phyloP scores from a whole-genome alignment of 1,140 invertebrate genomes.

The Drosophila murphyi region DNA sequence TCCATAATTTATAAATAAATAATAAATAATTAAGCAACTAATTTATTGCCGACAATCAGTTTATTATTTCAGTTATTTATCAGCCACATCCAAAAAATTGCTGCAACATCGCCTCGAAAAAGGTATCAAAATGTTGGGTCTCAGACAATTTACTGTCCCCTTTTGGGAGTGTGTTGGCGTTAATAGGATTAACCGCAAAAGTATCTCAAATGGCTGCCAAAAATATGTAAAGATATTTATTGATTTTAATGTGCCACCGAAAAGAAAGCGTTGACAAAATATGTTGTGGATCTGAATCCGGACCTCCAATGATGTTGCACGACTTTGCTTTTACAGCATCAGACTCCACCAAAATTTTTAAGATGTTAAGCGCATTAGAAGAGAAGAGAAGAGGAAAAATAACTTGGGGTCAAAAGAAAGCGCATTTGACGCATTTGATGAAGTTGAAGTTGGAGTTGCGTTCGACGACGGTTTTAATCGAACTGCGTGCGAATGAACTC shows the following conservation, averaged over 20 bases:
- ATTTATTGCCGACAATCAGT: too few species aligned
- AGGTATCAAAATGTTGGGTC: conserved; percentile 5
- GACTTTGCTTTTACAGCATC: conserved; percentile 2
- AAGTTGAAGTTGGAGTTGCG: conserved; percentile 7
- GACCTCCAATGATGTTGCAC: conserved; percentile 45
- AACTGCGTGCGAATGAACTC: not conserved
- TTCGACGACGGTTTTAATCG: not conserved
- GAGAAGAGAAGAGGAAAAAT: conserved; percentile 1
- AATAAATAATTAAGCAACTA: too few species aligned
- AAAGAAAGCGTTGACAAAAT: conserved; percentile 66
- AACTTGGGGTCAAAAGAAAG: conserved; percentile 24
- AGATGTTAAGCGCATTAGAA: conserved; percentile 65
- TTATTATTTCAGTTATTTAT: not conserved
- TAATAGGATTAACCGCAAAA: conserved; percentile 55
- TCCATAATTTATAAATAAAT: too few species aligned
- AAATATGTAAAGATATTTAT: conserved; percentile 60
- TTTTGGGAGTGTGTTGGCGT: conserved; percentile 34
- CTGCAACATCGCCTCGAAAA: not conserved
- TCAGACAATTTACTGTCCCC: not conserved
- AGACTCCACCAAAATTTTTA: conserved; percentile 19
- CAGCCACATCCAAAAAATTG: not conserved
- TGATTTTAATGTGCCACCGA: conserved; percentile 51
- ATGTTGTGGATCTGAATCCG: conserved; percentile 9
- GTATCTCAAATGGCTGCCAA: conserved; percentile 48
- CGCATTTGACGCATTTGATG: conserved; percentile 14